Percentiles rank a stretch among this genome's conserved stretches.
These are phyloP conservation scores for Hipposideros armiger DNA, from an alignment of 2,113 vertebrate genomes.

Conservation along the genomic window DNA sequence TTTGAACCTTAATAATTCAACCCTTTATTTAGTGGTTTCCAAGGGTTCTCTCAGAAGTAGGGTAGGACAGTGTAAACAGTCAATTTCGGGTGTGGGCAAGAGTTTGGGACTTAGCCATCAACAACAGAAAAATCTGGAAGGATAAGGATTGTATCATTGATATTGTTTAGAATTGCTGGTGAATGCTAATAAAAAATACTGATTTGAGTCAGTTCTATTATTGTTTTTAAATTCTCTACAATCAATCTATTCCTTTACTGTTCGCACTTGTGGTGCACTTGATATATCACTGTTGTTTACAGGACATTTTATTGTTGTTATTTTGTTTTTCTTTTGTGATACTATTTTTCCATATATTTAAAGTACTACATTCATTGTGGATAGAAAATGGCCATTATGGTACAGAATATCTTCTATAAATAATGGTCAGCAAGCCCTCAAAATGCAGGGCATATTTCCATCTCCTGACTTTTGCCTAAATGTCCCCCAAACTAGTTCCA, in stretches of 20 bases:
- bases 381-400: not conserved
- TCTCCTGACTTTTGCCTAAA: not conserved
- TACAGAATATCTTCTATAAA: not conserved
- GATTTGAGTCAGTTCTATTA: not conserved
- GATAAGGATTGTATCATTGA: not conserved
- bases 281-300: not conserved
- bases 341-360: not conserved
- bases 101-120: not conserved
- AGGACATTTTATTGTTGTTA: not conserved
- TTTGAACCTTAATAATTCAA: not conserved
- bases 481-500: not conserved
- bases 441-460: not conserved
- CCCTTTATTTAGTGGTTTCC: not conserved
- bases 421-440: not conserved
- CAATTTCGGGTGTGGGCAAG: rapidly evolving
- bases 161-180: not conserved
- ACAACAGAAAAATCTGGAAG: not conserved
- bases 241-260: not conserved
- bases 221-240: not conserved
- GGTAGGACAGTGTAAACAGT: rapidly evolving
- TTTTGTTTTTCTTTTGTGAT: not conserved
- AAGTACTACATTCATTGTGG: not conserved
- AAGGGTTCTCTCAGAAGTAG: not conserved
- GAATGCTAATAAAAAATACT: not conserved
- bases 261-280: not conserved